These are phyloP conservation scores for Cossypha heuglini DNA, from an alignment of 2,797 vertebrate genomes.

Conservation along the genomic window DNA sequence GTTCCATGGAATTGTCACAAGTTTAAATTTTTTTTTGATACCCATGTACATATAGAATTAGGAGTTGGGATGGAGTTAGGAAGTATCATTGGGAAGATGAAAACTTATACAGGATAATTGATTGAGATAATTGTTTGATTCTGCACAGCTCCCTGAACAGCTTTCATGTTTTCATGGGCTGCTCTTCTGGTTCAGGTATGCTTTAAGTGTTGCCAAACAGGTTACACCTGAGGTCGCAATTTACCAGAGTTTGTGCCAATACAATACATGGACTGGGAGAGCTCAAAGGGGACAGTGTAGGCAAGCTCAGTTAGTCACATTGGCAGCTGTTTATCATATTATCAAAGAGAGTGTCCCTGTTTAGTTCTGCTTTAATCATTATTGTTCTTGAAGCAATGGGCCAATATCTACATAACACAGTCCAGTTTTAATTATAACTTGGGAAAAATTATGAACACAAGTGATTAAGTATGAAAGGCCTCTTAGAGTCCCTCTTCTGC, in stretches of 20 bases:
- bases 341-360: not conserved
- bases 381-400: not conserved
- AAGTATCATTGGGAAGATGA: not conserved
- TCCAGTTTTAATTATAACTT: not conserved
- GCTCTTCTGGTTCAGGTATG: not conserved
- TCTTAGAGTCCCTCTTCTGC: not conserved
- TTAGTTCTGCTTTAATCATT: not conserved
- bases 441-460: not conserved
- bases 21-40: not conserved
- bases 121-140: not conserved
- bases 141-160: not conserved
- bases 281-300: not conserved
- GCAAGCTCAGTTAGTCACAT: not conserved
- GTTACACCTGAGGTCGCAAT: not conserved
- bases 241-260: not conserved
- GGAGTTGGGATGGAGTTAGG: not conserved
- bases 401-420: not conserved
- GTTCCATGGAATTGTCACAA: not conserved
- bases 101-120: not conserved
- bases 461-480: not conserved
- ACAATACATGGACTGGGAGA: not conserved
- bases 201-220: not conserved
- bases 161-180: not conserved
- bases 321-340: not conserved
- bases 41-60: not conserved